phyloP scores from a whole-genome alignment of 2,797 vertebrate species.

The Myotis vivesi region DNA sequence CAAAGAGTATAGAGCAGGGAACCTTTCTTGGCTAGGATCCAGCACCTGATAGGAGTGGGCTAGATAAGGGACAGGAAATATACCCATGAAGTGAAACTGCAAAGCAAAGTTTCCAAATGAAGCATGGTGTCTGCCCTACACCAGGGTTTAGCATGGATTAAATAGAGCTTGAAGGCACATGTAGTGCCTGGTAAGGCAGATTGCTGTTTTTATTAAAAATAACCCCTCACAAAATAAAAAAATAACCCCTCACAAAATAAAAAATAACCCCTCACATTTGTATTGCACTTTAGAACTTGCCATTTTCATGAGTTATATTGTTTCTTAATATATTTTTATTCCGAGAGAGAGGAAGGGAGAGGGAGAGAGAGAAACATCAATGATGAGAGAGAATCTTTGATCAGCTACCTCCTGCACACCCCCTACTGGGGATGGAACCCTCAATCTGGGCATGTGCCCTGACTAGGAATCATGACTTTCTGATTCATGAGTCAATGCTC shows the following conservation, averaged over 20 bases:
- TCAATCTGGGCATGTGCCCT: too few relatives aligned
- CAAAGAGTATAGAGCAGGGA: background rate
- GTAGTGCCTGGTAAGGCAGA: conserved; percentile 34
- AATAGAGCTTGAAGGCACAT: conserved; percentile 25
- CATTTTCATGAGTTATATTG: background rate
- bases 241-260: too few relatives aligned
- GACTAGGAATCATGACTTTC: too few relatives aligned
- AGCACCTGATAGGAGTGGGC: background rate
- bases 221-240: background rate
- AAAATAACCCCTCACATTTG: conserved; percentile 41
- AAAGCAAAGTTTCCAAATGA: conserved; percentile 17
- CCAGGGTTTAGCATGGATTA: background rate
- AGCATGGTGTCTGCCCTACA: background rate
- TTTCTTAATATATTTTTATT: too few relatives aligned
- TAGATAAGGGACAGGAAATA: background rate
- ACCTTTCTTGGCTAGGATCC: background rate
- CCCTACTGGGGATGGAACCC: too few relatives aligned
- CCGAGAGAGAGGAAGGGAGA: too few relatives aligned
- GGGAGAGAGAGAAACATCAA: too few relatives aligned
- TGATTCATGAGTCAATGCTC: too few relatives aligned
- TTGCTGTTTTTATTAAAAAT: conserved; percentile 42
- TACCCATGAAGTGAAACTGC: background rate
- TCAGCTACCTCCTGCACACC: too few relatives aligned
- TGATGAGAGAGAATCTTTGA: too few relatives aligned
- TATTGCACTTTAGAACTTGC: background rate